Evolutionary conservation across 2,888 invertebrate genomes (phyloP).

Genomic region (Crematogaster levior): DNA sequence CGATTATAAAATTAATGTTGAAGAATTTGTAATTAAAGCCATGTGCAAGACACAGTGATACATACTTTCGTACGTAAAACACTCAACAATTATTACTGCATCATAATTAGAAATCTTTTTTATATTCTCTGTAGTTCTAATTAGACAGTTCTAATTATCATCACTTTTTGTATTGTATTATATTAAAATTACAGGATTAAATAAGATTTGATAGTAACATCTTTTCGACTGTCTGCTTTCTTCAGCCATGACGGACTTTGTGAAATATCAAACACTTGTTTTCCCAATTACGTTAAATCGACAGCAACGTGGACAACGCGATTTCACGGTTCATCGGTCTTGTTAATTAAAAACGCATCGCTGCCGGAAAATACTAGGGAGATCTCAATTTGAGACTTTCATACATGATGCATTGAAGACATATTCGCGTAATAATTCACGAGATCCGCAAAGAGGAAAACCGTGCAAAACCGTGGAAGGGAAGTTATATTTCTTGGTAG

Average conservation of each 20-base stretch:
- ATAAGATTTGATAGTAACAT: not conserved
- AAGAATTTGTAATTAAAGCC: not conserved
- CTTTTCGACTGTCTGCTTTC: not conserved
- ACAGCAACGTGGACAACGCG: not conserved
- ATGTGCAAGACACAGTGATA: not conserved
- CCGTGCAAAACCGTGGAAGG: not conserved
- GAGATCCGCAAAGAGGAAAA: not conserved
- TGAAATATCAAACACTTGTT: not conserved
- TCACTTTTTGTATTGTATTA: not conserved
- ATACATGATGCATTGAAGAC: not conserved
- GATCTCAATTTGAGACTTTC: not conserved
- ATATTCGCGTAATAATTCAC: not conserved
- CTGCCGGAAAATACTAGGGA: not conserved
- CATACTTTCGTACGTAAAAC: not conserved
- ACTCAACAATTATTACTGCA: not conserved
- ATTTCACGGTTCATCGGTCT: not conserved
- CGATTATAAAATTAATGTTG: not conserved
- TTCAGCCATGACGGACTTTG: not conserved
- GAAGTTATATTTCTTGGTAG: slow-evolving; percentile 39
- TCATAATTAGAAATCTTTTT: not conserved
- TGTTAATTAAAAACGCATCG: slow-evolving; percentile 26
- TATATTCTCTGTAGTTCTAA: not conserved
- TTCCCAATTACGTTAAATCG: not conserved
- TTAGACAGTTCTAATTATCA: not conserved
- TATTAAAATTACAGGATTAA: not conserved